Percentiles rank a stretch among this genome's conserved stretches.
Evolutionary conservation across 2,113 vertebrate genomes (phyloP).

Genomic region (Megatriorchis doriae): DNA sequence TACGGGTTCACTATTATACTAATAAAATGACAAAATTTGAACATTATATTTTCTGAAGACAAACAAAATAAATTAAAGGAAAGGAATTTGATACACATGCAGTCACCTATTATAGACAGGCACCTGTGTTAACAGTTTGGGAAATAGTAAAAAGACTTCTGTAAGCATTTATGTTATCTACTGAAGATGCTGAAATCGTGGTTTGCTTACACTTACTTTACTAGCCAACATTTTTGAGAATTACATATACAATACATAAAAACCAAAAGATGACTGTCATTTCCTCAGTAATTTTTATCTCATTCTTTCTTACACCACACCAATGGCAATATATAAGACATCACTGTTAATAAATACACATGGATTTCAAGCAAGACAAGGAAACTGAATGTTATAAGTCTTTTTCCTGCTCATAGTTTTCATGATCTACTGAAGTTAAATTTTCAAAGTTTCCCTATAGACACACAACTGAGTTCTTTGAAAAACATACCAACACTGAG

Average conservation of each 20-base stretch:
- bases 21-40: not conserved
- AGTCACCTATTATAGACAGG: not conserved
- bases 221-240: not conserved
- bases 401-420: no score
- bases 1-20: not conserved
- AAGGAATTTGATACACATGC: not conserved
- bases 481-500: no score
- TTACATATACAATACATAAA: not conserved
- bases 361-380: no score
- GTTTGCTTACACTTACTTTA: not conserved
- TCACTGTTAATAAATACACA: no score
- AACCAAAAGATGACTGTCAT: rapidly evolving
- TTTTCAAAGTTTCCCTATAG: no score
- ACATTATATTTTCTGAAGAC: not conserved
- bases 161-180: not conserved
- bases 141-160: not conserved
- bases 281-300: not conserved
- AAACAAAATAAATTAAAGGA: not conserved
- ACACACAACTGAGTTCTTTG: no score
- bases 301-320: not conserved
- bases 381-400: no score
- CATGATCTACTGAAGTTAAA: no score
- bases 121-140: not conserved
- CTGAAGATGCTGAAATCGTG: not conserved
- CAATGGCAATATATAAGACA: not conserved